Conservation (phyloP, 2,797 vertebrate species). For the Eospalax fontanierii region DNA sequence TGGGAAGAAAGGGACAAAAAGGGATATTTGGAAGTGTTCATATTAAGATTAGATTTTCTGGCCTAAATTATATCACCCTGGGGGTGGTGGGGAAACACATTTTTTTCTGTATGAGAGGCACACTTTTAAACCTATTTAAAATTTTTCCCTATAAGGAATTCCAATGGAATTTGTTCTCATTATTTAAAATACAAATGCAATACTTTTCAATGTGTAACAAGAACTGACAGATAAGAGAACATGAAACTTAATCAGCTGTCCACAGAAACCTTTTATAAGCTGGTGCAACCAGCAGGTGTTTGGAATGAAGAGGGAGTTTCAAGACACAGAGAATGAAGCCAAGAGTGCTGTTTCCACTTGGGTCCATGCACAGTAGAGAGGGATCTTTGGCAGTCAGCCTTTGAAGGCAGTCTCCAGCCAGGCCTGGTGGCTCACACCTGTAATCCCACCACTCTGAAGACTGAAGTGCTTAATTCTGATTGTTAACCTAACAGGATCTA, state of each 20-base stretch:
- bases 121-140: conserved; percentile 2
- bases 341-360: neutral
- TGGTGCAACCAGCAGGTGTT: neutral
- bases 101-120: neutral
- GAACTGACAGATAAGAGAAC: neutral
- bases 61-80: neutral
- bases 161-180: neutral
- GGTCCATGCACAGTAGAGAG: rapidly evolving
- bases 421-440: no score
- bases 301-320: neutral
- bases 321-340: neutral
- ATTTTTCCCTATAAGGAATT: conserved; percentile 39
- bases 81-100: neutral
- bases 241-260: neutral
- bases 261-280: neutral
- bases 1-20: conserved; percentile 54
- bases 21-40: neutral
- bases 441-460: neutral
- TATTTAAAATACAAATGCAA: conserved; percentile 48
- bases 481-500: neutral
- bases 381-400: neutral
- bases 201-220: conserved; percentile 9
- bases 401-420: neutral
- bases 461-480: neutral
- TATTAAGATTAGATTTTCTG: conserved; percentile 61